Conservation (phyloP, 2,113 vertebrate species). For the Nyctibius bracteatus region DNA sequence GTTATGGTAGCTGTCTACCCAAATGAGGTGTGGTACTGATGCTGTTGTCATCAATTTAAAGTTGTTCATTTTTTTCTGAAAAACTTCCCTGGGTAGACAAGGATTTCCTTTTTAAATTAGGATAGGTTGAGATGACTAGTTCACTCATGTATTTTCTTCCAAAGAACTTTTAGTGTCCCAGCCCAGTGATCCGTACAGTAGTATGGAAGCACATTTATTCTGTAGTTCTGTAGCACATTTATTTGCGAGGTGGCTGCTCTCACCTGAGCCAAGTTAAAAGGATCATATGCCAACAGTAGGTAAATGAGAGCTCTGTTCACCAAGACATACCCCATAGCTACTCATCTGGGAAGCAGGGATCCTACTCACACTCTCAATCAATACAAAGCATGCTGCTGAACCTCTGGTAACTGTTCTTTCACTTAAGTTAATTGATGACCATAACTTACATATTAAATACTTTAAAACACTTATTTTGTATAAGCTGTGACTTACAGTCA, state of each 20-base stretch:
- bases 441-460: neutral
- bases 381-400: neutral
- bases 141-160: neutral
- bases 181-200: neutral
- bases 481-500: neutral
- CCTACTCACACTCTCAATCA: neutral
- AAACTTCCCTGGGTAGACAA: neutral
- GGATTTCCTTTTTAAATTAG: neutral
- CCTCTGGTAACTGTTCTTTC: neutral
- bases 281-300: neutral
- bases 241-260: neutral
- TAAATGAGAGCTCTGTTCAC: neutral
- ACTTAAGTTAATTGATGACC: neutral
- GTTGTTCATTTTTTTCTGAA: neutral
- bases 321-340: neutral
- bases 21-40: neutral
- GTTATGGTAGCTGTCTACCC: neutral
- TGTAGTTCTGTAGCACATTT: neutral
- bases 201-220: neutral
- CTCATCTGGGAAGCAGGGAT: neutral
- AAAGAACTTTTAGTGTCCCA: neutral
- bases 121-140: neutral
- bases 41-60: neutral
- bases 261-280: neutral
- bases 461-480: neutral